Percentiles rank a stretch among this genome's conserved stretches.
Evolutionary conservation across 2,888 invertebrate species (phyloP).

Genomic region (Metallyticus violacea): DNA sequence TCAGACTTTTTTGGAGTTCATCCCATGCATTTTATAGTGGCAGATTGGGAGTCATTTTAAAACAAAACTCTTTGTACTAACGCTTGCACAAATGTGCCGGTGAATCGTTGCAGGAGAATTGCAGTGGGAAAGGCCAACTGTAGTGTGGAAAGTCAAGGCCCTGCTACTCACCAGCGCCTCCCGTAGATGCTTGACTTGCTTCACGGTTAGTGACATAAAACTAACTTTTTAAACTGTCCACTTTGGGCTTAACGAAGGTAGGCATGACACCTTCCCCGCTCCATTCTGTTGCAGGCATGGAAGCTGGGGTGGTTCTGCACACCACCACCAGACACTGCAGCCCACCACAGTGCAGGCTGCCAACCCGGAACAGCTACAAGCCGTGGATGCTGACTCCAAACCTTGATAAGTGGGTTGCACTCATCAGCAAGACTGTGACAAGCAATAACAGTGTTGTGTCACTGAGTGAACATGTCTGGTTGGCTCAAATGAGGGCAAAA

Average conservation of each 20-base stretch:
- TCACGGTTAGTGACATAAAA: slow-evolving; percentile 15
- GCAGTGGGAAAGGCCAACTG: slow-evolving; percentile 15
- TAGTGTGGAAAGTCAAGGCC: slow-evolving; percentile 2
- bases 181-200: not conserved
- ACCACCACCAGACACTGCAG: not conserved
- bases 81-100: not conserved
- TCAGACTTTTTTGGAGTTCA: too few species aligned
- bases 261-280: not conserved
- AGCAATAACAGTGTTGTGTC: not conserved
- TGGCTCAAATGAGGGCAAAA: not conserved
- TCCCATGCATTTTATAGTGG: not conserved
- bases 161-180: slow-evolving; percentile 9
- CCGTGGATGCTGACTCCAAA: not conserved
- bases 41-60: not conserved
- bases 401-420: not conserved
- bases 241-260: not conserved
- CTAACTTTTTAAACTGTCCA: slow-evolving; percentile 13
- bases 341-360: not conserved
- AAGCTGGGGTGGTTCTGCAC: not conserved
- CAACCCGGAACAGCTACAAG: not conserved
- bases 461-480: not conserved
- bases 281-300: slow-evolving; percentile 4
- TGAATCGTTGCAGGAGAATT: slow-evolving; percentile 14
- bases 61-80: not conserved
- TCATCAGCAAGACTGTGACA: not conserved